A percentile compares a stretch with the other conserved stretches of the same genome.
These are phyloP conservation scores for Odocoileus virginianus DNA, from an alignment of 2,113 vertebrate species.

Conservation along the genomic window DNA sequence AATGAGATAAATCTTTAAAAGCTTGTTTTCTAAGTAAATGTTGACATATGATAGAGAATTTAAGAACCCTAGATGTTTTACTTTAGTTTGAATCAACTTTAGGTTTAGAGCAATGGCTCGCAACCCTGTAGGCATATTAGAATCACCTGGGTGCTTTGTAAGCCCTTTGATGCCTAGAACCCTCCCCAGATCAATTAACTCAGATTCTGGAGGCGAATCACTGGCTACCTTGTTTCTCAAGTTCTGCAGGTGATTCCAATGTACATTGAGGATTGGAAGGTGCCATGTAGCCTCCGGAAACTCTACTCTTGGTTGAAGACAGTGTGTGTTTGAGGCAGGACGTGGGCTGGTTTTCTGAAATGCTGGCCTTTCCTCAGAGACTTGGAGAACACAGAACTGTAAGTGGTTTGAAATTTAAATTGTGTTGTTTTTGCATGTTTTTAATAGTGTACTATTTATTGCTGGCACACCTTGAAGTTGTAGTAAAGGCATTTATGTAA, in stretches of 20 bases:
- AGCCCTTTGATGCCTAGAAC: fast-evolving
- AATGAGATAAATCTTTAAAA: not conserved
- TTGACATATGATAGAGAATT: not conserved
- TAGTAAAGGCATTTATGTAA: not conserved
- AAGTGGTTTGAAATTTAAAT: slow-evolving; percentile 3
- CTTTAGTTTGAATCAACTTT: not conserved
- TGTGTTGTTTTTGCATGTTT: not conserved
- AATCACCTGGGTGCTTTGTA: not conserved
- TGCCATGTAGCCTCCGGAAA: not conserved
- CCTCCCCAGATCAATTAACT: not conserved
- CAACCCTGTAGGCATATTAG: not conserved
- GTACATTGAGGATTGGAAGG: not conserved
- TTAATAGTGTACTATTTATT: not conserved
- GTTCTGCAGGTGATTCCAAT: not conserved
- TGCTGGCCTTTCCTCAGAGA: not conserved
- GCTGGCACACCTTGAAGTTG: not conserved
- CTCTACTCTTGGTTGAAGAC: not conserved
- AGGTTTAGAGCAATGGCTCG: not conserved
- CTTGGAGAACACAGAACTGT: not conserved
- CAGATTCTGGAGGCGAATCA: not conserved
- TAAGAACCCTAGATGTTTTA: not conserved
- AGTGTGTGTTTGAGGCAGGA: not conserved
- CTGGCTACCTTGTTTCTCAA: not conserved
- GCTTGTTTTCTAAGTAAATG: not conserved
- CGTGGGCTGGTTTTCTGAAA: not conserved